phyloP scores from a whole-genome alignment of 2,113 vertebrate genomes.

The Eonycteris spelaea region DNA sequence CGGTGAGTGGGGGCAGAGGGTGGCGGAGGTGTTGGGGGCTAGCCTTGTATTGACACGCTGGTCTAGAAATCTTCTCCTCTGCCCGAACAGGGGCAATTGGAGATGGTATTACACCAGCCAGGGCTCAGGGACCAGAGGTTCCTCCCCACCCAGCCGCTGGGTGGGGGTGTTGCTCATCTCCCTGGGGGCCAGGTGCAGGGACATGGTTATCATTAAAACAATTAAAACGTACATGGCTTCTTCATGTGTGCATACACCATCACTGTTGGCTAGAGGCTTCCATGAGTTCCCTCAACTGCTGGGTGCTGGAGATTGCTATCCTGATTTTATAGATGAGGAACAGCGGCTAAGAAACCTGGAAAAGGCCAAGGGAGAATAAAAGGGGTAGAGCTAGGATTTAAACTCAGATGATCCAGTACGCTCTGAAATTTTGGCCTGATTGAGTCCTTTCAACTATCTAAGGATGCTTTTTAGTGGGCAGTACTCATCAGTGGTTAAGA shows the following conservation, averaged over 20 bases:
- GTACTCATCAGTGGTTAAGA: background rate
- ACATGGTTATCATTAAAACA: background rate
- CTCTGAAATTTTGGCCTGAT: background rate
- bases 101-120: background rate
- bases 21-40: background rate
- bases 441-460: background rate
- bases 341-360: background rate
- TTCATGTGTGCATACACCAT: background rate
- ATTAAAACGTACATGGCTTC: background rate
- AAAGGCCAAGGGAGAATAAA: background rate
- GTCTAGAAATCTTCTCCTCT: background rate
- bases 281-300: background rate
- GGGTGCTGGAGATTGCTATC: background rate
- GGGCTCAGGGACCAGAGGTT: accelerated
- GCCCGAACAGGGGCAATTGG: accelerated
- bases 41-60: background rate
- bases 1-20: slow-evolving; percentile 79
- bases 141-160: background rate
- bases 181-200: background rate
- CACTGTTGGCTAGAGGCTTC: background rate
- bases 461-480: background rate
- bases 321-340: background rate
- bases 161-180: background rate
- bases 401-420: background rate
- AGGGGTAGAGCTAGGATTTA: background rate